Base-by-base conservation (phyloP, 1,140 invertebrate genomes). In the Drosophila parabipectinata region DNA sequence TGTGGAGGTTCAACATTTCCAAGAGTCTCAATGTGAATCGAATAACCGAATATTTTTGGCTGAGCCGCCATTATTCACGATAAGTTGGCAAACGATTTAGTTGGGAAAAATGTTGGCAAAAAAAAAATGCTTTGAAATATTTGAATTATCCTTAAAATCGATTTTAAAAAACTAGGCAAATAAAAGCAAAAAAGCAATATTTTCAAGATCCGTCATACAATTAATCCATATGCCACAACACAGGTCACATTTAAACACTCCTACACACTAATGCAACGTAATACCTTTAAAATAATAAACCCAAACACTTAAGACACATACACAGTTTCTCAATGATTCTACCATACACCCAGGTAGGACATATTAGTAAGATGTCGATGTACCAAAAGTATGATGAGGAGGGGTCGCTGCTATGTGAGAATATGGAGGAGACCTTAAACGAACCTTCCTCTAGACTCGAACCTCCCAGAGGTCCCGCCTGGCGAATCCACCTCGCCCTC, bases 11-110 rank as follows among this genome's bases (percentile, higher is more conserved):
- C 26, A 28, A 44, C 47, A 12, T 39, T 32, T n/a, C 34, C 26
- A 28, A 24, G 15, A 30, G 55, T 34, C 24, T 10, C 12, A n/a
- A 62, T 41, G 14, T 8, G 58, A 26, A 14, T 26, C 14, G 10
- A 52, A 21, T 32, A 67, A 66, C 15, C 58, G 8, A 41, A 51
- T 18, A 24, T 24, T 41, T 39, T 21, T n/a, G 21, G 6, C 62
- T 50, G 15, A 66, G 12, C 32, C 15, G 15, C 34, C 10, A 34
- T 50, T 44, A 32, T 10, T 32, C 9, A 9, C 15, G 15, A 10
- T 47, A 26, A 51, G 45, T 37, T 34, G 41, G 14, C 9, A n/a
- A 53, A 14, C n/a, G 30, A 21, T 53, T 9, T 24, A 4, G 18
- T 10, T 28, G 26, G 18, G 9, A 18, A 44, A 2, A 15, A 12